Percentiles rank a stretch among this genome's conserved stretches.
These are phyloP conservation scores for Akabosia matsudoensis DNA, from an alignment of 1,140 invertebrate species.

Conservation along the genomic window DNA sequence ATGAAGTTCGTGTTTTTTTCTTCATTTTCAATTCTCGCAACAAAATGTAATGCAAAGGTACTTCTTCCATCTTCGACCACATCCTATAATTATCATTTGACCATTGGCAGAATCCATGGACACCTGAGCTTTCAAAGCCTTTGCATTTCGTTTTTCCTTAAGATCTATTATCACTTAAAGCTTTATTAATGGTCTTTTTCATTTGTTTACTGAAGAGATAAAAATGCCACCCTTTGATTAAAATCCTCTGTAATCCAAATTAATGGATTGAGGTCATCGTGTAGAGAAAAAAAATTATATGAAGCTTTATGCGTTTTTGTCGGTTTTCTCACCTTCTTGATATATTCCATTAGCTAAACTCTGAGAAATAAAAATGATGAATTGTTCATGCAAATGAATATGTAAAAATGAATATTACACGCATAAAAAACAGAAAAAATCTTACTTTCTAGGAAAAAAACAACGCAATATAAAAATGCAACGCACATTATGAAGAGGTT, in stretches of 20 bases:
- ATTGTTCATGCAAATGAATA: not conserved
- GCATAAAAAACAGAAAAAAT: not conserved
- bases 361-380: not conserved
- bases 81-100: too few species aligned
- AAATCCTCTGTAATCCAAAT: not conserved
- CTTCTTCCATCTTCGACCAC: not conserved
- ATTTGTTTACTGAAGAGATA: not conserved
- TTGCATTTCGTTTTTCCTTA: not conserved
- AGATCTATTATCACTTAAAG: too few species aligned
- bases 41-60: not conserved
- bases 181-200: not conserved
- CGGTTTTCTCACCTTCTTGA: not conserved
- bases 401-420: too few species aligned
- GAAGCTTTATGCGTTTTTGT: not conserved
- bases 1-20: too few species aligned
- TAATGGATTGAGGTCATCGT: constrained; percentile 24
- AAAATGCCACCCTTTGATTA: not conserved
- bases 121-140: too few species aligned
- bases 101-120: too few species aligned
- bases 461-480: too few species aligned
- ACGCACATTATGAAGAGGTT: too few species aligned
- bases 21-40: not conserved
- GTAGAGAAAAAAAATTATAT: not conserved
- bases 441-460: not conserved
- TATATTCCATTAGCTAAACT: not conserved